Evolutionary conservation across 2,797 vertebrate species (phyloP), one percentile per base, ranked within the genome.

Genomic region (Clarias laeviceps): DNA sequence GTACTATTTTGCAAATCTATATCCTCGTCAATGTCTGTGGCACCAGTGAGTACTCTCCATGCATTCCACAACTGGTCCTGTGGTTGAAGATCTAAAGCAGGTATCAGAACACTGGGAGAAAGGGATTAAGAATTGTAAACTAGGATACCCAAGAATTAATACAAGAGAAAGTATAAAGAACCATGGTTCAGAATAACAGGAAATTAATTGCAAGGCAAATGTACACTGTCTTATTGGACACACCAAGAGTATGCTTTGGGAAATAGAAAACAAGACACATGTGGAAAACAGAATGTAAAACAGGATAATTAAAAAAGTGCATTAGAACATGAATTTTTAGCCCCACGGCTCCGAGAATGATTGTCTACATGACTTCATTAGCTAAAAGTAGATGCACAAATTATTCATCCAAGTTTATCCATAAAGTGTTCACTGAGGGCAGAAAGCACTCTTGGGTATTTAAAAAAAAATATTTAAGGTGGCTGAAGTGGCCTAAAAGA

Each of bases 381-480:
- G 15, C 17, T 56, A 29, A 32, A 57, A 90, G 90, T 89, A 89
- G 54, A 88, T 70, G 6, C 83, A 91, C 85, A 88, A 90, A 92
- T 87, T 76, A 92, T 91, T 91, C 27, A 91, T 79, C 7, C 29
- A n/a, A 45, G 40, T 45, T 45, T 8, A 45, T 45, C 18, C 76
- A 79, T n/a, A 90, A 29, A 77, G 62, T 57, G 70, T 85, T 89
- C 82, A 82, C 59, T 79, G 77, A 86, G 82, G 64, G 73, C 82
- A 83, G 81, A 88, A 89, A 88, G 84, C 87, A 85, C 79, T 87
- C 22, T 89, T 85, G 89, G 83, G 88, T 12, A 84, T 76, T 90
- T 89, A 72, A 90, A 86, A 86, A 86, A 77, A 89, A 86, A 89
- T 89, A 88, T 87, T 89, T 87, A 72, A 87, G 82, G 32, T 82